These are phyloP conservation scores for Alethe diademata DNA, from an alignment of 2,113 vertebrate genomes.

Conservation along the genomic window DNA sequence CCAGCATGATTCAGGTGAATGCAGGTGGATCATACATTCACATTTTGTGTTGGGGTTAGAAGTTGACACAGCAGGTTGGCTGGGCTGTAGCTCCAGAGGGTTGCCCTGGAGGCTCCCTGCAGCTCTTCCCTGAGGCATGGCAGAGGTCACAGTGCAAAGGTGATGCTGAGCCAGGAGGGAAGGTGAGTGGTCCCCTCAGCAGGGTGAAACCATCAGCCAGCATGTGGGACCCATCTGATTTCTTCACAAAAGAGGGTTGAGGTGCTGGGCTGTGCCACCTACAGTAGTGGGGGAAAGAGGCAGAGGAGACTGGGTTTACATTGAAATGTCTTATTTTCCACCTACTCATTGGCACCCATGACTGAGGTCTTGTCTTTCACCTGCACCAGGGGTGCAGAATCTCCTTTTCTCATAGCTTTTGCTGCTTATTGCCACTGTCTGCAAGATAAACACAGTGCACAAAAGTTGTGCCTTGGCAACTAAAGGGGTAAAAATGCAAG, in stretches of 20 bases:
- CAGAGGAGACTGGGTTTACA: not conserved
- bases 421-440: not conserved
- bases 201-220: not conserved
- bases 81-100: not conserved
- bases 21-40: not conserved
- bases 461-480: not conserved
- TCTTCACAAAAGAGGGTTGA: not conserved
- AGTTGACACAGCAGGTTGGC: not conserved
- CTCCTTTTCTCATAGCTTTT: not conserved
- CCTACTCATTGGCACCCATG: not conserved
- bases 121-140: not conserved
- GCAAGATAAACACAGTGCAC: fast-evolving
- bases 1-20: not conserved
- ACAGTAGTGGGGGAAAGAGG: not conserved
- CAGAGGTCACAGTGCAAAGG: not conserved
- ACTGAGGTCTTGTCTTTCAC: not conserved
- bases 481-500: not conserved
- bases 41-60: fast-evolving
- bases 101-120: not conserved
- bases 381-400: not conserved
- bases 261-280: not conserved
- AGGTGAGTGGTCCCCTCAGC: not conserved
- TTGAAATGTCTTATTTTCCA: not conserved
- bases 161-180: not conserved
- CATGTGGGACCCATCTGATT: not conserved